phyloP scores from a whole-genome alignment of 2,888 invertebrate genomes.

The Mimachlamys varia region DNA sequence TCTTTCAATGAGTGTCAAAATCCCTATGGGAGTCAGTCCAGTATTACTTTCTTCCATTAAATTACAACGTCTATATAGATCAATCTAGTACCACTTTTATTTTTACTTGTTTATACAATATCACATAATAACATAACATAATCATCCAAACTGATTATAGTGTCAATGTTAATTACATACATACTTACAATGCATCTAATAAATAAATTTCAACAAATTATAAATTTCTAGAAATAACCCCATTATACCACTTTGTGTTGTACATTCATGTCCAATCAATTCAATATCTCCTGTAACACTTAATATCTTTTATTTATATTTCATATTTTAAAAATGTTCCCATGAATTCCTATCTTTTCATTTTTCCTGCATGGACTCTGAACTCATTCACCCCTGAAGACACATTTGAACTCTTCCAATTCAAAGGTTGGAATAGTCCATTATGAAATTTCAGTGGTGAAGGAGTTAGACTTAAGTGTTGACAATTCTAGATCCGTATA shows the following conservation, averaged over 20 bases:
- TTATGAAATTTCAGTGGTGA: too few relatives aligned
- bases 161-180: background rate
- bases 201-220: conserved; percentile 8
- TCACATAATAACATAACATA: background rate
- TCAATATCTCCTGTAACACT: background rate
- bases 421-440: too few relatives aligned
- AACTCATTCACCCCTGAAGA: too few relatives aligned
- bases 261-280: background rate
- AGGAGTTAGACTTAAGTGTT: too few relatives aligned
- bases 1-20: too few relatives aligned
- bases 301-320: too few relatives aligned
- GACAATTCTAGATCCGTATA: too few relatives aligned
- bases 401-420: too few relatives aligned
- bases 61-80: background rate
- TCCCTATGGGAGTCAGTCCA: too few relatives aligned
- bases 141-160: background rate
- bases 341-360: too few relatives aligned
- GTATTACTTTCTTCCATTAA: background rate
- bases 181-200: background rate
- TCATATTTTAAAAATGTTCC: too few relatives aligned
- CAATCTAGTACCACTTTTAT: background rate
- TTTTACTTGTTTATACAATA: background rate
- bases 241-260: background rate
- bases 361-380: too few relatives aligned
- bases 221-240: conserved; percentile 8